Conservation (phyloP, 2,888 invertebrate species). For the Pollenia griseotomentosa region DNA sequence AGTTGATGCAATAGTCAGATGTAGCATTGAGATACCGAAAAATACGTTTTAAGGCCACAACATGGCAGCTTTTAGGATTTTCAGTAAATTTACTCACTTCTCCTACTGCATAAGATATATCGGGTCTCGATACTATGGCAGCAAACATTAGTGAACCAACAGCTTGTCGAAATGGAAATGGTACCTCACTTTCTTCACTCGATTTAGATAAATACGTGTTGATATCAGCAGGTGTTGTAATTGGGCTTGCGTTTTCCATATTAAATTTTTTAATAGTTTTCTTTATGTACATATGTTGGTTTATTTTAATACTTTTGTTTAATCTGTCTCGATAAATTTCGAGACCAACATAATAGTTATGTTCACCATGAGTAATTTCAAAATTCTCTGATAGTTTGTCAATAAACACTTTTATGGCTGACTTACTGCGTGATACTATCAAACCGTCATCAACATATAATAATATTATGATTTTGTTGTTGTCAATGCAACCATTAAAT, state of each 20-base stretch:
- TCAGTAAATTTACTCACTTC: constrained; percentile 55
- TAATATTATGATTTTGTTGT: constrained; percentile 70
- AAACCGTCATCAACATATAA: constrained; percentile 78
- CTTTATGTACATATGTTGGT: constrained; percentile 65
- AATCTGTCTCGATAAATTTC: constrained; percentile 56
- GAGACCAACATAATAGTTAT: constrained; percentile 61
- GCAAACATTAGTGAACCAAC: constrained; percentile 74
- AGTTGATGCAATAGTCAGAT: constrained; percentile 54
- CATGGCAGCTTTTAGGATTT: constrained; percentile 55
- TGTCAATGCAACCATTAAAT: constrained; percentile 65
- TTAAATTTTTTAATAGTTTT: constrained; percentile 70
- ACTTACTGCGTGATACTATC: constrained; percentile 64
- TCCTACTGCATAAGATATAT: constrained; percentile 70
- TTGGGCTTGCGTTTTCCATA: constrained; percentile 64
- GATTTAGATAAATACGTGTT: constrained; percentile 46
- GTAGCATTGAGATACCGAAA: constrained; percentile 67
- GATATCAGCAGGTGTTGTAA: constrained; percentile 70
- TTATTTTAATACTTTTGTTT: constrained; percentile 64
- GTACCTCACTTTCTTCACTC: background rate
- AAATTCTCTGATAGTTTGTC: constrained; percentile 43
- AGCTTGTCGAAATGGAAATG: constrained; percentile 74
- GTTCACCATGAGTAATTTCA: constrained; percentile 45
- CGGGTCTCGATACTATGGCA: constrained; percentile 71
- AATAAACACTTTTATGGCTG: constrained; percentile 41
- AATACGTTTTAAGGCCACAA: constrained; percentile 68